Conservation (phyloP, 1,140 invertebrate genomes). For the Hylyphantes graminicola region DNA sequence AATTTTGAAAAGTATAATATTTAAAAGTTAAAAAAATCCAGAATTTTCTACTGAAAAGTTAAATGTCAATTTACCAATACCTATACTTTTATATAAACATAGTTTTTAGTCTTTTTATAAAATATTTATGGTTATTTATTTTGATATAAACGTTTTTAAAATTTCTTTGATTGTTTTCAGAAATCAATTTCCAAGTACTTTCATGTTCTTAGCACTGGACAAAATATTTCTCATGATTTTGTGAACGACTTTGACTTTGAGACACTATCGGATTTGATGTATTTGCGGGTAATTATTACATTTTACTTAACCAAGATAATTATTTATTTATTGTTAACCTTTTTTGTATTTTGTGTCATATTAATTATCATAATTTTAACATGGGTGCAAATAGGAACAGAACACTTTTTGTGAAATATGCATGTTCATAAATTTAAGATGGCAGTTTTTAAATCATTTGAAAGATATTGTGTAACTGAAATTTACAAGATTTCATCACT, state of each 20-base stretch:
- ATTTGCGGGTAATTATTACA: slow-evolving; percentile 46
- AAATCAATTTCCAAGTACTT: slow-evolving; percentile 49
- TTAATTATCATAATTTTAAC: background rate
- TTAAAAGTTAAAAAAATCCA: no score
- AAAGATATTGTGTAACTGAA: no score
- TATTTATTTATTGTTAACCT: background rate
- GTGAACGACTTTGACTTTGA: slow-evolving; percentile 62
- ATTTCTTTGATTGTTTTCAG: background rate
- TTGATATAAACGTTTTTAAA: no score
- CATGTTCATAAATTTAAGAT: no score
- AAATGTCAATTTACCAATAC: no score
- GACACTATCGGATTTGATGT: slow-evolving; percentile 61
- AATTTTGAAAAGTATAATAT: no score
- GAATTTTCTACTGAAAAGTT: no score
- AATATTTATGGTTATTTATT: no score
- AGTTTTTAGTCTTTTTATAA: no score
- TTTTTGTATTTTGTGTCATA: background rate
- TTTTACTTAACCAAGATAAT: background rate
- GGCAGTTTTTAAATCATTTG: no score
- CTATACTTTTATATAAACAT: no score
- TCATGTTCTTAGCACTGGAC: slow-evolving; percentile 34
- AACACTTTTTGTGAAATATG: background rate
- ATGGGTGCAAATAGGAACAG: background rate
- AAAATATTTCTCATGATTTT: slow-evolving; percentile 60
- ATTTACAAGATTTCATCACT: no score